These are phyloP conservation scores for Rhagonycha lutea DNA, from an alignment of 2,888 invertebrate species.

Conservation along the genomic window DNA sequence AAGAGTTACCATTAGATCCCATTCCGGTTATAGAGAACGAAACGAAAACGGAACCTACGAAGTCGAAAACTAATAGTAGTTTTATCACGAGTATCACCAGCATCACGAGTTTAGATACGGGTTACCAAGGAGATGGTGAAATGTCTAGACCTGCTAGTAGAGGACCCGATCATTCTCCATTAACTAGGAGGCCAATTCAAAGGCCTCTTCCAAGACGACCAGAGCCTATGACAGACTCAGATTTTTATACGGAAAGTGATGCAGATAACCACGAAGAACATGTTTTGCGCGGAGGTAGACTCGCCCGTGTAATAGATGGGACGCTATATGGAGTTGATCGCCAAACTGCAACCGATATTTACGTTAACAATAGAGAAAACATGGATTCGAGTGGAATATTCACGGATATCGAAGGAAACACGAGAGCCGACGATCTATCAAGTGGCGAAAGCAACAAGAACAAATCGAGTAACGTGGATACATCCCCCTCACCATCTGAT, in stretches of 20 bases:
- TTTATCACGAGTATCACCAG: constrained; percentile 89
- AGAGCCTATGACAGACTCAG: constrained; percentile 90
- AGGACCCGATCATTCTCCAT: constrained; percentile 75
- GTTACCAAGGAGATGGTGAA: constrained; percentile 91
- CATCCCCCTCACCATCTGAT: constrained; percentile 69
- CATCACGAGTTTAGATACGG: constrained; percentile 89
- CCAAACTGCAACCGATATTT: constrained; percentile 58
- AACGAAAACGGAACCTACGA: constrained; percentile 43
- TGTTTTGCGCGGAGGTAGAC: constrained; percentile 69
- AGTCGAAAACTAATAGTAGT: constrained; percentile 71
- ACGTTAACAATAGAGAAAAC: constrained; percentile 66
- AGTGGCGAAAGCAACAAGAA: constrained; percentile 35
- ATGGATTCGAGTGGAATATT: constrained; percentile 92
- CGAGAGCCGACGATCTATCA: constrained; percentile 53
- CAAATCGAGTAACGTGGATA: constrained; percentile 49
- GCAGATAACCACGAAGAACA: constrained; percentile 82
- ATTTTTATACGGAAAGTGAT: constrained; percentile 89
- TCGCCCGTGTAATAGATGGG: constrained; percentile 86
- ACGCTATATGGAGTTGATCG: constrained; percentile 78
- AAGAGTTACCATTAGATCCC: constrained; percentile 81
- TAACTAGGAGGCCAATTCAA: constrained; percentile 57
- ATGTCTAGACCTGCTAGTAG: constrained; percentile 86
- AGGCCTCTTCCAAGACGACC: constrained; percentile 66
- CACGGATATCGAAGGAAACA: constrained; percentile 82
- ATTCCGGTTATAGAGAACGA: constrained; percentile 66